A percentile compares a stretch with the other conserved stretches of the same genome.
Evolutionary conservation across 1,140 invertebrate genomes (phyloP).

Genomic region (Penaeus chinensis): DNA sequence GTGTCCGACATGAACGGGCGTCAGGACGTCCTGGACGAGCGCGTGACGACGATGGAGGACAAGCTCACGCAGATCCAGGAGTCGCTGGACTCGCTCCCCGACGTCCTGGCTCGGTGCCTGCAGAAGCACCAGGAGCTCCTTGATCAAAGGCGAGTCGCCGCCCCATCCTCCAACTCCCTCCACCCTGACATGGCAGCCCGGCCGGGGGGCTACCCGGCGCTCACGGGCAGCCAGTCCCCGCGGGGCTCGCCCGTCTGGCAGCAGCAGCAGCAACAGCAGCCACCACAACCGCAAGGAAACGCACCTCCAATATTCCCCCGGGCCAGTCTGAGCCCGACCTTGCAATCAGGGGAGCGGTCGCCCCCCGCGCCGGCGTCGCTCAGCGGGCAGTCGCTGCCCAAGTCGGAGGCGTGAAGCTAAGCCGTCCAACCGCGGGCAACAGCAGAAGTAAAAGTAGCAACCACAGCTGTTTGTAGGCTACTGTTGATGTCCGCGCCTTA

Average conservation of each 20-base stretch:
- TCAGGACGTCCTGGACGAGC: conserved; percentile 90
- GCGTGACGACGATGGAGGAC: conserved; percentile 86
- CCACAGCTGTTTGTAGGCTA: conserved; percentile 49
- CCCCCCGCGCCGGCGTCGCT: conserved; percentile 41
- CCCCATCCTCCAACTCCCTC: conserved; percentile 62
- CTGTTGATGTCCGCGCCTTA: conserved; percentile 56
- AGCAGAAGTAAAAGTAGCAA: conserved; percentile 56
- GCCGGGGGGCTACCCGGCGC: conserved; percentile 43
- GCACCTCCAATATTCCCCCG: conserved; percentile 58
- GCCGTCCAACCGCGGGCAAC: conserved; percentile 58
- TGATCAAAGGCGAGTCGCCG: conserved; percentile 57
- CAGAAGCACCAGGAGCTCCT: conserved; percentile 63
- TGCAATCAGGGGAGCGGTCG: conserved; percentile 54
- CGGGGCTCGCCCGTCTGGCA: conserved; percentile 57
- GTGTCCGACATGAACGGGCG: conserved; percentile 94
- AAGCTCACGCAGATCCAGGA: conserved; percentile 82
- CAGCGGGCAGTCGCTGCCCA: conserved; percentile 54
- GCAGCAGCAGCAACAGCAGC: conserved; percentile 60
- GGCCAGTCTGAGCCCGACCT: conserved; percentile 52
- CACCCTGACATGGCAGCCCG: conserved; percentile 64
- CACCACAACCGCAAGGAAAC: conserved; percentile 35
- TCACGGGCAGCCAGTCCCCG: conserved; percentile 45
- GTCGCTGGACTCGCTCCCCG: conserved; percentile 84
- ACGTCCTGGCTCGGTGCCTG: conserved; percentile 77
- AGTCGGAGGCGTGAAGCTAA: conserved; percentile 60